A percentile compares a stretch with the other conserved stretches of the same genome.
These are phyloP conservation scores for Xylota sylvarum DNA, from an alignment of 2,888 invertebrate genomes.

Conservation along the genomic window DNA sequence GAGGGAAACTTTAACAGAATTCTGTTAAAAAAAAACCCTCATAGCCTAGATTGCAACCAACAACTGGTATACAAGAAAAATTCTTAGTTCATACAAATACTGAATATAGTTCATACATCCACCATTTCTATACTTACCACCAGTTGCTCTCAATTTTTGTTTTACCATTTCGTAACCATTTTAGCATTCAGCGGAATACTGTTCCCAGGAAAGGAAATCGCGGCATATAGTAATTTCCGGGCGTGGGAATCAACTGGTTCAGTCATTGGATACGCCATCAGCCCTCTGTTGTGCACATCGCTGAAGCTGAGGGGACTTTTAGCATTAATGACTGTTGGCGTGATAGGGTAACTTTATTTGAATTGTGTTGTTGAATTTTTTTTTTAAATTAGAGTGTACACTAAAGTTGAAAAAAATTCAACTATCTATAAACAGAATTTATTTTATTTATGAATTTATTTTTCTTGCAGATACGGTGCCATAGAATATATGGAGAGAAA, in stretches of 20 bases:
- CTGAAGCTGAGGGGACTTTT: slow-evolving; percentile 90
- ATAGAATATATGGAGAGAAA: slow-evolving; percentile 81
- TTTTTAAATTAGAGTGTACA: neutral
- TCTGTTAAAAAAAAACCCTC: neutral
- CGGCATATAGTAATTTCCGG: slow-evolving; percentile 96
- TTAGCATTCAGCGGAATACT: slow-evolving; percentile 93
- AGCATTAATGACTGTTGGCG: slow-evolving; percentile 89
- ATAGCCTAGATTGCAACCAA: neutral
- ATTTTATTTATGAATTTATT: neutral
- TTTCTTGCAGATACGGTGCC: slow-evolving; percentile 81
- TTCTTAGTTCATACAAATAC: too few species aligned
- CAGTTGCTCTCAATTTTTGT: too few species aligned
- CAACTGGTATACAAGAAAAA: neutral
- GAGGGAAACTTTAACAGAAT: too few species aligned
- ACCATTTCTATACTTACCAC: neutral
- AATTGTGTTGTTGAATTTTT: neutral
- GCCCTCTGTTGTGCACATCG: slow-evolving; percentile 90
- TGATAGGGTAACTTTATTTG: slow-evolving; percentile 87
- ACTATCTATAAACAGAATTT: neutral
- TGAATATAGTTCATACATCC: neutral
- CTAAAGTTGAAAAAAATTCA: neutral
- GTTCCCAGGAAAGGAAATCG: slow-evolving; percentile 94
- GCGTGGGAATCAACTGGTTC: slow-evolving; percentile 97
- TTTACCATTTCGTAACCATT: too few species aligned
- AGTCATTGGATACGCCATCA: slow-evolving; percentile 93